A percentile compares a stretch with the other conserved stretches of the same genome.
These are phyloP conservation scores for Archaeoteleia sp. DNA, from an alignment of 2,888 invertebrate species.

Conservation along the genomic window DNA sequence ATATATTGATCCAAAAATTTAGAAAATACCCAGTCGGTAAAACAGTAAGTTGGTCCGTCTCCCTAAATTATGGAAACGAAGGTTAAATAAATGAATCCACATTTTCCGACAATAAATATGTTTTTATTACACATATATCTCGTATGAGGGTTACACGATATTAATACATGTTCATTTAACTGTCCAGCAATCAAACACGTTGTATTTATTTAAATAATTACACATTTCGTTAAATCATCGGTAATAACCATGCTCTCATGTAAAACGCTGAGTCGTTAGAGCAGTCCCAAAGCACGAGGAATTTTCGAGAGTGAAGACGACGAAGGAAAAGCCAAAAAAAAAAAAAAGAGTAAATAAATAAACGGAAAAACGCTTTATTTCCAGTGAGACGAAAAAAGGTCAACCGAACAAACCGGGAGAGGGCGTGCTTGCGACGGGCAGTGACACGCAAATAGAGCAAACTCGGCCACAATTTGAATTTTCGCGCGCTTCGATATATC, in stretches of 20 bases:
- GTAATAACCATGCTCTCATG: conserved; percentile 57
- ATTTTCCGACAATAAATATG: conserved; percentile 73
- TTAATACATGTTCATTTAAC: conserved; percentile 75
- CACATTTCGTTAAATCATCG: conserved; percentile 66
- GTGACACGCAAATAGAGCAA: no score
- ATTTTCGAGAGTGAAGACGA: conserved; percentile 35
- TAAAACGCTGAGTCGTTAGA: conserved; percentile 60
- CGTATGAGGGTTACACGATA: conserved; percentile 75
- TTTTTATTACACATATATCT: conserved; percentile 75
- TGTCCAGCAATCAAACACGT: conserved; percentile 75
- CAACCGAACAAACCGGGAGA: conserved; percentile 27
- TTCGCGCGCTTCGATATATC: neutral
- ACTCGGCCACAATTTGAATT: neutral
- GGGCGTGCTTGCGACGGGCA: conserved; percentile 1
- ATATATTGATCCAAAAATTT: no score
- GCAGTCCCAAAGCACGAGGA: conserved; percentile 59
- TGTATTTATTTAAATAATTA: conserved; percentile 68
- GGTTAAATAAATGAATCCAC: neutral
- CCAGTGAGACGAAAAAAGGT: neutral
- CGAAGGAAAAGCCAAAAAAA: no score
- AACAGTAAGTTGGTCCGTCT: no score
- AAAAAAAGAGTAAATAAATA: conserved; percentile 1
- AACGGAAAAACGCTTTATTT: conserved; percentile 4
- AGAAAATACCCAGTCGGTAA: no score
- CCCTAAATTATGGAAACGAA: neutral